phyloP scores from a whole-genome alignment of 2,113 vertebrate species.

The Brienomyrus longianalis region DNA sequence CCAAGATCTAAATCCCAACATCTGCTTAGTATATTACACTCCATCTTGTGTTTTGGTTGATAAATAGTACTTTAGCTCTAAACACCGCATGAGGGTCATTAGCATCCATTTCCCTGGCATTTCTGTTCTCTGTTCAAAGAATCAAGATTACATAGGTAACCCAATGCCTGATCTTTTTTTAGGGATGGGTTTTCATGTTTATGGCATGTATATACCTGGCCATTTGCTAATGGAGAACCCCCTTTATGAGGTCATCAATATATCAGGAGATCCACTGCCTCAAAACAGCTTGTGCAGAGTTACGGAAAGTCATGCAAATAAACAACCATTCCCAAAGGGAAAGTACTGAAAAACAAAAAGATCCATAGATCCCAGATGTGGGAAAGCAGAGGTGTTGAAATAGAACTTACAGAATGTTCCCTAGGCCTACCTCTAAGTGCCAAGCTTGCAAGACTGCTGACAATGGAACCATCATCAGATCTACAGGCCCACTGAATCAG shows the following conservation, averaged over 20 bases:
- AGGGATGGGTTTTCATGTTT: not conserved
- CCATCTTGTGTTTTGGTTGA: not conserved
- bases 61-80: not conserved
- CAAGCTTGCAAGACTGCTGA: not conserved
- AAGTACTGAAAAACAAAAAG: not conserved
- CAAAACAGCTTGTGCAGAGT: not conserved
- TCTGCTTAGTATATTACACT: not conserved
- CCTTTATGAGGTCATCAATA: not conserved
- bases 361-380: not conserved
- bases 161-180: not conserved
- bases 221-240: not conserved
- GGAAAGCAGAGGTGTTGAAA: not conserved
- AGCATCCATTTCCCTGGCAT: not conserved
- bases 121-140: not conserved
- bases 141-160: not conserved
- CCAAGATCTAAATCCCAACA: not conserved
- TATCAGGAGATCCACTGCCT: not conserved
- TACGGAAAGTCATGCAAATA: not conserved
- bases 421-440: not conserved
- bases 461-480: not conserved
- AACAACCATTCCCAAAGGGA: not conserved
- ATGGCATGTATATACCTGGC: not conserved
- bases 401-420: not conserved
- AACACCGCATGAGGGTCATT: not conserved
- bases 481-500: not conserved